Base-by-base conservation (phyloP, 2,113 vertebrate species). In the Nothobranchius furzeri region DNA sequence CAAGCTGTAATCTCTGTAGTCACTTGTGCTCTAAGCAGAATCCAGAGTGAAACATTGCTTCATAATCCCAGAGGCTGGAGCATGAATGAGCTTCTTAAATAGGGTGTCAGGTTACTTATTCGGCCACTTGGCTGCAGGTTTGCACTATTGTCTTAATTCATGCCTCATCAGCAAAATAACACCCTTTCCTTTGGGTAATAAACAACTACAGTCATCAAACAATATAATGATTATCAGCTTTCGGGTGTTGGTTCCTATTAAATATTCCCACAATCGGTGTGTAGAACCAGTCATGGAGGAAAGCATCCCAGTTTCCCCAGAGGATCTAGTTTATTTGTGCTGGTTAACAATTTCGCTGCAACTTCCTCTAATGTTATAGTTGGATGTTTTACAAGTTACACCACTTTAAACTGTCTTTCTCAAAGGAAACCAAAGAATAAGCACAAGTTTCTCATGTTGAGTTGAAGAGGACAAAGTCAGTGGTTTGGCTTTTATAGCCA, bases 221-320 rank as follows among this genome's bases (percentile, higher is more conserved):
- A 54, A 46, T 52, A 58, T 74, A 62, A 68, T 78, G 65, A 78
- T 78, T 72, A 73, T 48, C 64, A 52, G 14, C 35, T 60, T 54
- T 30, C 2, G 30, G 30, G 63, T 40, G 37, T 40, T 40, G 3
- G 7, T 40, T 30, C 30, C 20, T 20, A 20, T 20, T 20, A 20
- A 20, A 20, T 20, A 20, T 20, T 20, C 20, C 20, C 20, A 20
- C 20, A 20, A 20, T 20, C 20, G 20, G 20, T 20, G 20, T 20
- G 20, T 20, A 20, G 20, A 30, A 30, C 4, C 30, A 30, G 49
- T 49, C 59, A 15, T 45, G 17, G 42, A 57, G 43, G 12, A 20
- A 20, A 13, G 45, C 50, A 11, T 60, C 10, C 2, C 40, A 42
- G 52, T 30, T 66, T 68, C 56, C 69, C 20, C 24, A 9, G 25